Base-by-base conservation (phyloP, 2,888 invertebrate species). In the Gastracanthus pulcherrimus region DNA sequence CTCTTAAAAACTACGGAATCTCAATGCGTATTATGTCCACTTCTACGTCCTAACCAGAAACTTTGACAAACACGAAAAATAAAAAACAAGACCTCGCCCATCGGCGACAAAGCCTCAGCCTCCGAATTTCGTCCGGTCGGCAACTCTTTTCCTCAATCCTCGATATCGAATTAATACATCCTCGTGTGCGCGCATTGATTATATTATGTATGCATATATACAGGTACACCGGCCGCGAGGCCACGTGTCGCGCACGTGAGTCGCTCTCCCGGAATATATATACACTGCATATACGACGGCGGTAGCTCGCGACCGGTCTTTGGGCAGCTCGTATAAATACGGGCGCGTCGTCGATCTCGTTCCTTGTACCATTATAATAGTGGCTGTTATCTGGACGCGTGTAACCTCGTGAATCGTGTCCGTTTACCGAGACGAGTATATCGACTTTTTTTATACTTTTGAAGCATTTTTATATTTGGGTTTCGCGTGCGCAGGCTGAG, bases 161-260 rank as follows among this genome's bases (percentile, higher is more conserved):
- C 23, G 26, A 51, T 51, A 51, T 55, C 26, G 55, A 26, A 55
- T 55, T 23, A 41, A 13, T 13, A 26, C 26, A 19, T 62, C 62
- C 36, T 34, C 31, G 60, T 9, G 31, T n/a, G 19, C 62, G 34
- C 31, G 13, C 6, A 26, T 26, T 19, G 13, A 2, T 9, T 2
- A 41, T 41, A 41, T 55, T 11, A 55, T 11, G 26, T 23, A 26
- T 3, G 4, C 7, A 3, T 23, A 11, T n/a, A 23, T 9, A 7
- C 1, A 19, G 5, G 9, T 19, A 7, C 48, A 19, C 45, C 38
- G 23, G 64, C 6, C 58, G n/a, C n/a, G 62, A 77, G 78, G 82
- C 76, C 76, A 82, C 82, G 81, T 83, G 80, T 76, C 36, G 34
- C 64, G 67, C 83, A 83, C 83, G 81, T 81, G 79, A 81, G 71